Base-by-base conservation (phyloP, 1,140 invertebrate genomes). In the Lutraria rhynchaena region DNA sequence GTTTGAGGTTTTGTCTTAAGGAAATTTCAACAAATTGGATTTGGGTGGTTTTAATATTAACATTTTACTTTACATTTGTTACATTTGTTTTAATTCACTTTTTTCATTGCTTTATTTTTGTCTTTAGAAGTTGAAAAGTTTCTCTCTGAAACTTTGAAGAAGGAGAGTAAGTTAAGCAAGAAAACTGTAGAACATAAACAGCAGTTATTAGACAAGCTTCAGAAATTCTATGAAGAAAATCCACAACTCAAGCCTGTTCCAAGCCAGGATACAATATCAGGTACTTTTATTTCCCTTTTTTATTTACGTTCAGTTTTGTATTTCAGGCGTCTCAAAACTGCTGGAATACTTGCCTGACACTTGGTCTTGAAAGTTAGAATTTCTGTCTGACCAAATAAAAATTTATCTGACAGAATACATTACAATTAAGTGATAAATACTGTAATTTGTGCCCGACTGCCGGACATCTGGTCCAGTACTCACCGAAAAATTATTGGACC, bases 81-180 rank as follows among this genome's bases (percentile, higher is more conserved):
- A 33, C 5, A 19, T 7, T n/a, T 53, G 5, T 19, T 9, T 19
- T 24, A 53, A 4, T 53, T 53, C 4, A 19, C 5, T n/a, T 53
- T 19, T 53, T 53, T 53, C 15, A n/a, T 17, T 53, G n/a, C 3
- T 53, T 58, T 13, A n/a, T 35, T 65, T 15, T 22, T 37, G 41
- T 49, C 78, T 86, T 5, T 81, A 88, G 88, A 89, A 13, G 83
- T 89, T 15, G 88, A 89, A 24, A 86, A 78, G 58, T 89, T 89
- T 75, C 78, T 89, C 1, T 65, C 82, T 24, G 86, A 89, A 44
- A 87, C 86, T 4, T 58, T 89, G 41, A 89, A 88, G 71, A 86
- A 81, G 35, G 85, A 86, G 57, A 27, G 24, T 29, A 85, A 85
- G 46, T 63, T 89, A 31, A 77, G 80, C 9, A 88, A 84, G 75